Evolutionary conservation across 2,888 invertebrate species (phyloP), one percentile per base, ranked within the genome.

Genomic region (Carterocephalus palaemon): DNA sequence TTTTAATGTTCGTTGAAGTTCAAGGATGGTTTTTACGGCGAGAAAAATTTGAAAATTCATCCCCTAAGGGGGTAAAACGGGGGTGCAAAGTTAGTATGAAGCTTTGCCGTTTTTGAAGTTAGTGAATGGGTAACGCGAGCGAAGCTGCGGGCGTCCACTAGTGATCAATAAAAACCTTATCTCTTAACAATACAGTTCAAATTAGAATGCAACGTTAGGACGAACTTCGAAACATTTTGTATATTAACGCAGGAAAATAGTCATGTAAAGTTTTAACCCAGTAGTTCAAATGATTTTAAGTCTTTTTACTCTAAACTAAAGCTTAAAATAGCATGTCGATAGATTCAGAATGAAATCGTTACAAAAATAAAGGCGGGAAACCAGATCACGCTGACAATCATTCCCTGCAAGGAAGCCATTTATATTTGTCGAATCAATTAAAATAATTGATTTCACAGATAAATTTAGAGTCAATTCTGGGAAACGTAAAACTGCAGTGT

Each of bases 391-490:
- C 61, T 75, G 77, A 81, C 82, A 77, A 73, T 81, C 79, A 72
- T 56, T 67, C 54, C 50, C 37, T 36, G 51, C 49, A 34, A 51
- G 75, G 84, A 83, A 83, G 79, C 80, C 78, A 58, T 72, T 71
- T 76, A 75, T 82, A 83, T 81, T 79, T 75, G 75, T 80, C 66
- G 72, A 71, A 75, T 79, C 82, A 79, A 84, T 85, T 83, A 81
- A 72, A 73, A 71, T 80, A 84, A 84, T 83, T 82, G 84, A 81
- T 79, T 76, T 71, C 65, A 78, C 82, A 80, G 79, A 76, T 70
- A 72, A 60, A 56, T 51, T 47, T 24, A n/a, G 49, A 34, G 42
- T 51, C 46, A 52, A 53, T 61, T 62, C 59, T 59, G 43, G 51
- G 61, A 61, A 62, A 46, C 33, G 6, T 16, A 31, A 36, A 29